These are phyloP conservation scores for Pachymerium ferrugineum DNA, from an alignment of 2,888 invertebrate genomes.

Conservation along the genomic window DNA sequence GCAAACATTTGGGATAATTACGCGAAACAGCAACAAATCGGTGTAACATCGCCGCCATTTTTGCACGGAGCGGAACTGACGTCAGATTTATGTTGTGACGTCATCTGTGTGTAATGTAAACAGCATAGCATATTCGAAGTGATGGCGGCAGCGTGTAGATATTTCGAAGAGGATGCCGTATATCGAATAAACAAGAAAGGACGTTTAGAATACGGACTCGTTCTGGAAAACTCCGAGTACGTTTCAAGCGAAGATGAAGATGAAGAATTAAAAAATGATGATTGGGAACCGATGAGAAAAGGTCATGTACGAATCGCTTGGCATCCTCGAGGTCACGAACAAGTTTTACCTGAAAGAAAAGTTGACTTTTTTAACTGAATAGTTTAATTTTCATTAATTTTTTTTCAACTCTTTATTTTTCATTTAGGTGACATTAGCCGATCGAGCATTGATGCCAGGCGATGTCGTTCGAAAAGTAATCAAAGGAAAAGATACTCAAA, in stretches of 20 bases:
- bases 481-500: conserved; percentile 79
- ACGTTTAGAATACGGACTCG: conserved; percentile 81
- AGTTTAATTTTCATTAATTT: background rate
- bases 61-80: too few relatives aligned
- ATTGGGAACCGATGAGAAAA: conserved; percentile 59
- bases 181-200: conserved; percentile 82
- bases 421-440: conserved; percentile 72
- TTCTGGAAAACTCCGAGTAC: conserved; percentile 81
- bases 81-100: too few relatives aligned
- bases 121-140: too few relatives aligned
- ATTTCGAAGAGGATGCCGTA: conserved; percentile 86
- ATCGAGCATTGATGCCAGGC: conserved; percentile 85
- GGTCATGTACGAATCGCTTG: conserved; percentile 89
- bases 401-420: conserved; percentile 32
- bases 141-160: conserved; percentile 41
- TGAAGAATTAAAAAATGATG: conserved; percentile 51
- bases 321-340: conserved; percentile 81
- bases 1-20: background rate
- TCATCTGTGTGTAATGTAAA: too few relatives aligned
- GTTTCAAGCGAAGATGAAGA: conserved; percentile 77
- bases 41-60: too few relatives aligned
- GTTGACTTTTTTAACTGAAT: conserved; percentile 54
- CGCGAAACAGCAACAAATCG: background rate
- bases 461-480: conserved; percentile 76
- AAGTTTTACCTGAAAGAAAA: conserved; percentile 70